Evolutionary conservation across 92 coral and sea anemone species (phyloP).

Genomic region (Porites divaricata): DNA sequence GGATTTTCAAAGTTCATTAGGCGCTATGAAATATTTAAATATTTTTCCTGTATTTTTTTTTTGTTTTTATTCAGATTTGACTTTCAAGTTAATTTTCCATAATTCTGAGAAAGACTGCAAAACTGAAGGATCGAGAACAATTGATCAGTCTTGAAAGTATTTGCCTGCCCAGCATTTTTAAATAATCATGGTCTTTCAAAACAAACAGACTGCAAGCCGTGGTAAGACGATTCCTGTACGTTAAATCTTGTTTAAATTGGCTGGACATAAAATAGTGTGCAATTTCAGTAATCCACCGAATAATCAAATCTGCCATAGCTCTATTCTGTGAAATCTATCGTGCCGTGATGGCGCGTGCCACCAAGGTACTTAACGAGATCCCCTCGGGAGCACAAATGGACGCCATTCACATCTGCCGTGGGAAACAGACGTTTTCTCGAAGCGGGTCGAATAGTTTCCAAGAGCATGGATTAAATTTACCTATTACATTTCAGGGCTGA

Average conservation of each 20-base stretch:
- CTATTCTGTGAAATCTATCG: neutral
- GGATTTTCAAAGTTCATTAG: neutral
- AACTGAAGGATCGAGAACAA: too few species aligned
- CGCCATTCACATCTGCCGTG: slow-evolving; percentile 32
- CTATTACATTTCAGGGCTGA: neutral
- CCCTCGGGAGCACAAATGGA: slow-evolving; percentile 16
- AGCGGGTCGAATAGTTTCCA: neutral
- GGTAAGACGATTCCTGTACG: neutral
- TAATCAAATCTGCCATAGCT: neutral
- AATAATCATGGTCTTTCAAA: neutral
- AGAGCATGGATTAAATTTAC: neutral
- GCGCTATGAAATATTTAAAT: too few species aligned
- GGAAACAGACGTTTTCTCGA: neutral
- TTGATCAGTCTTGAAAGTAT: neutral
- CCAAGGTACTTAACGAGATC: slow-evolving; percentile 29
- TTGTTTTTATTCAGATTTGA: neutral
- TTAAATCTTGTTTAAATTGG: neutral
- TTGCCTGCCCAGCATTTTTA: neutral
- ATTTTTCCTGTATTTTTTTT: too few species aligned
- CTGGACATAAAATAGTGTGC: neutral
- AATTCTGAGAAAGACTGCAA: neutral
- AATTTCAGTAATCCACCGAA: neutral
- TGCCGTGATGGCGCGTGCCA: slow-evolving; percentile 40
- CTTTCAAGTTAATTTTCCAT: neutral
- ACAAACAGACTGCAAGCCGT: neutral